phyloP scores from a whole-genome alignment of 2,888 invertebrate genomes.

The Scaptomyza caliginosa region DNA sequence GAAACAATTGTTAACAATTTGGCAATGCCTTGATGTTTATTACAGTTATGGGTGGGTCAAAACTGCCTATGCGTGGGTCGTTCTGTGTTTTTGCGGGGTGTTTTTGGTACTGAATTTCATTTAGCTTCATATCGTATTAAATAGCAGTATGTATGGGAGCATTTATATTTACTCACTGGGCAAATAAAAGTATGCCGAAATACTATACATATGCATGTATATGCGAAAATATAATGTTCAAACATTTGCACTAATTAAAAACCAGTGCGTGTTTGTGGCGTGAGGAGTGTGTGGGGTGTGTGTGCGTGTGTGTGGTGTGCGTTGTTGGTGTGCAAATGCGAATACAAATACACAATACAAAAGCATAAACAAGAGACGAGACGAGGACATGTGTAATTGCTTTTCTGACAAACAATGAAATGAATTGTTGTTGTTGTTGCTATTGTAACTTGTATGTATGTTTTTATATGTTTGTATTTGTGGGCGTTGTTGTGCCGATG shows the following conservation, averaged over 20 bases:
- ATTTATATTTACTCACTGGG: conserved; percentile 57
- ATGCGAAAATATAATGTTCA: conserved; percentile 73
- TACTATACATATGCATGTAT: too few relatives aligned
- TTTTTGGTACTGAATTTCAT: neutral
- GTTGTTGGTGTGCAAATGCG: conserved; percentile 26
- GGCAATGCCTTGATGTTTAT: conserved; percentile 38
- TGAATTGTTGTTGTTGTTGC: conserved; percentile 30
- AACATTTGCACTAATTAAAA: conserved; percentile 76
- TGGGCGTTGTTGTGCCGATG: conserved; percentile 45
- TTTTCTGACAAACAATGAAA: conserved; percentile 50
- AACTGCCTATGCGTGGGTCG: neutral
- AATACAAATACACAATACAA: conserved; percentile 45
- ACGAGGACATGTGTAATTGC: conserved; percentile 70
- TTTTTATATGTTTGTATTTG: conserved; percentile 10
- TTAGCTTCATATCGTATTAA: conserved; percentile 45
- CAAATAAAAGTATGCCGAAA: conserved; percentile 60
- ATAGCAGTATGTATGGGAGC: conserved; percentile 47
- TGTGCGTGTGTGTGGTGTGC: conserved; percentile 12
- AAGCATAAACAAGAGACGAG: conserved; percentile 7
- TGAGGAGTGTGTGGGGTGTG: conserved; percentile 10
- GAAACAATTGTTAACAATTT: conserved; percentile 50
- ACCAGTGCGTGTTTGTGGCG: conserved; percentile 6
- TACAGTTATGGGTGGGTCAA: conserved; percentile 4
- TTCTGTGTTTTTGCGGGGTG: neutral
- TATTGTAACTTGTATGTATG: conserved; percentile 26